Evolutionary conservation across 2,888 invertebrate genomes (phyloP), one percentile per base, ranked within the genome.

Genomic region (Tenthredo mesomela): DNA sequence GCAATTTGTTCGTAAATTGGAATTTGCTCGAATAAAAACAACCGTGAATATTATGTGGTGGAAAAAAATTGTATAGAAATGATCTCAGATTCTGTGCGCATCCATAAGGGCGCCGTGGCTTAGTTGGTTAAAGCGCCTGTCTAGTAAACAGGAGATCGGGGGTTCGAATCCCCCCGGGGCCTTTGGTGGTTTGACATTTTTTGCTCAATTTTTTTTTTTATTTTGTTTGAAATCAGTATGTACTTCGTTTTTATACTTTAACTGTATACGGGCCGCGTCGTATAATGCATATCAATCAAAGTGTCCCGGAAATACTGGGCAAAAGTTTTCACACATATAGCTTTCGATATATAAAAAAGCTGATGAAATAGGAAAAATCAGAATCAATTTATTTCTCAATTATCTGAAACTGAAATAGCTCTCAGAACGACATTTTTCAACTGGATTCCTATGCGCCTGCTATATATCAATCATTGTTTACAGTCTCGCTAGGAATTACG

Each of bases 101-200:
- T 61, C 25, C 80, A 61, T 29, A n/a, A 91, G 93, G 96, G 96
- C 95, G 95, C 94, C 94, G 95, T 96, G 96, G 96, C 96, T 96
- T 96, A 96, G 96, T 96, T 96, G 96, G 96, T 96, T 95, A 95
- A 95, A 95, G 95, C 95, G 95, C 95, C 95, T 95, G 95, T 95
- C 95, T 95, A 95, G 95, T 95, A 95, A 95, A 95, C 95, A 95
- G 95, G 95, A 95, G 95, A 95, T 95, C 95, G 94, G 93, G 95
- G 94, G 95, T 95, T 95, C 95, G 95, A 95, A 95, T 95, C 95
- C 94, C 95, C 93, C 94, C 95, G 95, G 95, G 93, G 95, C 95
- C 95, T 95, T 82, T 47, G 70, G 33, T 47, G 18, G 47, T 12
- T 12, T 80, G 21, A 54, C 25, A 10, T 54, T 77, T 77, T 77